Evolutionary conservation across 2,888 invertebrate genomes (phyloP).

Genomic region (Caenorhabditis drosophilae): DNA sequence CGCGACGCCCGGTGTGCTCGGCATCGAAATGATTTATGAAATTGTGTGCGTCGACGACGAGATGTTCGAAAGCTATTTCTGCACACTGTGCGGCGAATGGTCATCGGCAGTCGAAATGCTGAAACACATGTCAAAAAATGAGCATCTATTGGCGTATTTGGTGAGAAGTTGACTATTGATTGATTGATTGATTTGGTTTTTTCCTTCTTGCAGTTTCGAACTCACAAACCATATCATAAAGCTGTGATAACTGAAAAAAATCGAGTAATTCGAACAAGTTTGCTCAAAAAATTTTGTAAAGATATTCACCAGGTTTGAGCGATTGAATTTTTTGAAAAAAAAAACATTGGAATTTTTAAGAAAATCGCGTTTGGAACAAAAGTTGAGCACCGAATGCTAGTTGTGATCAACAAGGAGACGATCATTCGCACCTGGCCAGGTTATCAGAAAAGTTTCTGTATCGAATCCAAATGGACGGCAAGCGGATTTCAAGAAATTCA

Average conservation of each 20-base stretch:
- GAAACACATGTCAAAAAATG: slow-evolving; percentile 17
- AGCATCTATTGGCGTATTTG: slow-evolving; percentile 25
- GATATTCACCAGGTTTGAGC: slow-evolving; percentile 15
- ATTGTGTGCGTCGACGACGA: slow-evolving; percentile 39
- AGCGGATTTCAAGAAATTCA: slow-evolving; percentile 13
- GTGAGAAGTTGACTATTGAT: no score
- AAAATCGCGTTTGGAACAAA: slow-evolving; percentile 3
- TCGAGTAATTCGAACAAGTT: neutral
- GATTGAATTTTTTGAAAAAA: slow-evolving; percentile 2
- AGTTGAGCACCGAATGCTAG: slow-evolving; percentile 8
- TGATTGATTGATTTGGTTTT: neutral
- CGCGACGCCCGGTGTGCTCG: neutral
- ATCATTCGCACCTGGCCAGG: slow-evolving; percentile 35
- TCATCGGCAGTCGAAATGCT: slow-evolving; percentile 27
- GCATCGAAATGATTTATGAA: slow-evolving; percentile 6
- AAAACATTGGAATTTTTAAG: neutral
- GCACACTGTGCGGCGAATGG: slow-evolving; percentile 34
- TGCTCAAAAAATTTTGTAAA: slow-evolving; percentile 14
- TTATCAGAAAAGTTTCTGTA: slow-evolving; percentile 17
- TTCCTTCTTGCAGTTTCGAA: slow-evolving; percentile 2
- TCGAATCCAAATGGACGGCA: neutral
- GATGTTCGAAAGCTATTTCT: slow-evolving; percentile 28
- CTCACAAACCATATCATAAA: slow-evolving; percentile 2
- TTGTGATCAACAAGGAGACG: slow-evolving; percentile 16
- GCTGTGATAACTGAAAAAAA: slow-evolving; percentile 9